Evolutionary conservation across 2,888 invertebrate genomes (phyloP), one percentile per base, ranked within the genome.

Genomic region (Trichogramma evanescens): DNA sequence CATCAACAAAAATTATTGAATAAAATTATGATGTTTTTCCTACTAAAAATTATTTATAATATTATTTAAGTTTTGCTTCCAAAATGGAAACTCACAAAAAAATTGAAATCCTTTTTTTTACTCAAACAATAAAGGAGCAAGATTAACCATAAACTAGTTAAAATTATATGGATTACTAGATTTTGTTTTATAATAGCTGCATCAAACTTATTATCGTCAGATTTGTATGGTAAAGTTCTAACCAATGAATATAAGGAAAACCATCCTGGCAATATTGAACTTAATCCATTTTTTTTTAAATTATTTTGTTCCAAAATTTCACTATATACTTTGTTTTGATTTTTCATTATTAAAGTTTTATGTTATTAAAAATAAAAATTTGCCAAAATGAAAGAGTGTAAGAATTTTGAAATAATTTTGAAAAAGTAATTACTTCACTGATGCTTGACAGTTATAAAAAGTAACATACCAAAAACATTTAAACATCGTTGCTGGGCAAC

Each of bases 171-270:
- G 54, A 63, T 59, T 43, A 46, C 9, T 26, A 48, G 46, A 42
- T 55, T 10, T 56, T 43, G 38, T 6, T 45, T 41, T 26, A 56
- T 45, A 40, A 10, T 10, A 26, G 26, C 26, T 26, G 26, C 26
- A 26, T 26, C 26, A 8, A 54, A 41, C 5, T 46, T 50, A 40
- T 53, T 43, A 6, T 41, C 9, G 44, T 44, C 7, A 44, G n/a
- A 9, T 44, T 44, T 26, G 9, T 6, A 6, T 50, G 50, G 13
- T 48, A 50, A n/a, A 44, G 53, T 54, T 56, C 60, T 64, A 60
- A 64, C 62, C 62, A 64, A 58, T 39, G 42, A 60, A 50, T 56
- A 44, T 5, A 64, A 51, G 50, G 64, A 58, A 60, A 64, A 58
- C 64, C 64, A 64, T 58, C 62, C 55, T 43, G 57, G 62, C n/a